Percentiles rank a stretch among this genome's conserved stretches.
phyloP scores from a whole-genome alignment of 2,888 invertebrate species.

The Tetragonisca angustula region DNA sequence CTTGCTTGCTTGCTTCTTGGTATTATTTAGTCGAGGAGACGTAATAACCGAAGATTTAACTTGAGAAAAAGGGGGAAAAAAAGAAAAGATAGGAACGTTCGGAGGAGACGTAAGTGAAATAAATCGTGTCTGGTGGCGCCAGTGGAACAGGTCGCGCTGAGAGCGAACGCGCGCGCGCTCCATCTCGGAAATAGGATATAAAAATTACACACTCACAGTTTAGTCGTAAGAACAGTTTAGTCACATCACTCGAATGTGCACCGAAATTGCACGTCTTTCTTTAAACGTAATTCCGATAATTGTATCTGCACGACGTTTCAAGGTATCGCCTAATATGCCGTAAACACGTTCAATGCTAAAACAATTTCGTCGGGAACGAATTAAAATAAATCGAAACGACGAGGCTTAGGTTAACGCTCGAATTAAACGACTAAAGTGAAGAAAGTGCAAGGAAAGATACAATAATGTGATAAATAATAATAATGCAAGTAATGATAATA shows the following conservation, averaged over 20 bases:
- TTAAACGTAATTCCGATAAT: too few relatives aligned
- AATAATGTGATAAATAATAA: too few relatives aligned
- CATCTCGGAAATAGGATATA: neutral
- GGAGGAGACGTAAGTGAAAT: neutral
- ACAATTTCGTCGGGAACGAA: neutral
- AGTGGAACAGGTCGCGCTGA: constrained; percentile 38
- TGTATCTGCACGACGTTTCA: too few relatives aligned
- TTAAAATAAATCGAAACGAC: neutral
- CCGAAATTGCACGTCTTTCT: too few relatives aligned
- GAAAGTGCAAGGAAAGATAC: too few relatives aligned
- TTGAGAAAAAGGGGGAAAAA: neutral
- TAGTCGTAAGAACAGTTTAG: neutral
- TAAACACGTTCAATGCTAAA: neutral
- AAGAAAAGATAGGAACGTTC: neutral
- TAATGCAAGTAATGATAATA: too few relatives aligned
- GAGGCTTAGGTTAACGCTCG: neutral
- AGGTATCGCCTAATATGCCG: neutral
- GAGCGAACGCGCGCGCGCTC: constrained; percentile 22
- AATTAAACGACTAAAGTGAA: too few relatives aligned
- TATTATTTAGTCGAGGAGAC: too few relatives aligned
- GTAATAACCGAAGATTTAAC: too few relatives aligned
- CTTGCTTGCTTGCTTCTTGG: too few relatives aligned
- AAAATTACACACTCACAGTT: neutral
- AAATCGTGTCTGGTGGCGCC: neutral
- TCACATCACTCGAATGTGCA: too few relatives aligned